These are phyloP conservation scores for Lindbergichthys nudifrons DNA, from an alignment of 2,797 vertebrate species.

Conservation along the genomic window DNA sequence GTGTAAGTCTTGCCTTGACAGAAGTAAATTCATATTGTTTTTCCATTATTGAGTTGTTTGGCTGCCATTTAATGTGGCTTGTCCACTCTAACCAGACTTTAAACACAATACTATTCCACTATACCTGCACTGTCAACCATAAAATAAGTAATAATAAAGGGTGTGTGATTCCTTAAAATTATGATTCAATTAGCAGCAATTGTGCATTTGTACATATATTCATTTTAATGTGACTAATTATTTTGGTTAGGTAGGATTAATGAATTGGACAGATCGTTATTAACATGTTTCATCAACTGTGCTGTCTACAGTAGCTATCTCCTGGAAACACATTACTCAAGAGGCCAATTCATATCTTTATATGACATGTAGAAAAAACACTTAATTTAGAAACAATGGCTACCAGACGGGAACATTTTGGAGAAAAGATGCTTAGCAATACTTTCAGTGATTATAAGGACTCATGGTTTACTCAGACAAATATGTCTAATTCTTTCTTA, in stretches of 20 bases:
- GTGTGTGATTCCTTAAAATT: slow-evolving; percentile 6
- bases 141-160: slow-evolving; percentile 1
- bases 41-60: slow-evolving; percentile 35
- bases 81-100: background rate
- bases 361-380: background rate
- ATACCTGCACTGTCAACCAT: slow-evolving; percentile 6
- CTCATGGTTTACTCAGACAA: background rate
- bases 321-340: background rate
- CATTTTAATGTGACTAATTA: background rate
- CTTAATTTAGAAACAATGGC: too few relatives aligned
- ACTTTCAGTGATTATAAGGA: background rate
- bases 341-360: background rate
- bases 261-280: background rate
- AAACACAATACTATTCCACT: slow-evolving; percentile 6
- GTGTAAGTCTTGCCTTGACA: slow-evolving; percentile 56
- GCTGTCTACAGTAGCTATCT: background rate
- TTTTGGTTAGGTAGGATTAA: background rate
- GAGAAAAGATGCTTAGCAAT: background rate
- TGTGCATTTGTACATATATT: background rate
- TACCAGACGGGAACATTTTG: slow-evolving; percentile 1
- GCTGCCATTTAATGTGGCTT: slow-evolving; percentile 18
- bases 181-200: slow-evolving; percentile 5
- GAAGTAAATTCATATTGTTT: slow-evolving; percentile 6
- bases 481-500: background rate
- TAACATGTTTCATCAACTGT: slow-evolving; percentile 3